Evolutionary conservation across 2,888 invertebrate species (phyloP).

Genomic region (Muscina levida): DNA sequence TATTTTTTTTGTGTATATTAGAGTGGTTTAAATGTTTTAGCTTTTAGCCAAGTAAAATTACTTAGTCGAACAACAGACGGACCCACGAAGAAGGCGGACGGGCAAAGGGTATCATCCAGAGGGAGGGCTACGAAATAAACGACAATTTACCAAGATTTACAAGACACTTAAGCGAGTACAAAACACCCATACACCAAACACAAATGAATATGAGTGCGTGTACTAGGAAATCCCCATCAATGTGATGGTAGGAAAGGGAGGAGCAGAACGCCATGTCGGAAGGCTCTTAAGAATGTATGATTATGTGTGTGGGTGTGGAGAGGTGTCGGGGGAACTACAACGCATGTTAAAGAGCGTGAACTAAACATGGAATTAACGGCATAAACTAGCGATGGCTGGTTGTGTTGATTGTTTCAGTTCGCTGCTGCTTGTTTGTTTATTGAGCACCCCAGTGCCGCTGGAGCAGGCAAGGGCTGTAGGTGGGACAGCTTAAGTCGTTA

Average conservation of each 20-base stretch:
- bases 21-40: constrained; percentile 56
- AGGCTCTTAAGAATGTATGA: no score
- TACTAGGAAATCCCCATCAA: neutral
- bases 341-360: constrained; percentile 58
- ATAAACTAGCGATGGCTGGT: constrained; percentile 53
- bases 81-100: no score
- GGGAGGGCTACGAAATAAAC: constrained; percentile 38
- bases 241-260: no score
- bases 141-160: constrained; percentile 57
- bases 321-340: no score
- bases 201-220: neutral
- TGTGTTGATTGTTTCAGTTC: constrained; percentile 38
- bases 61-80: constrained; percentile 13
- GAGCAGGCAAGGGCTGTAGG: no score
- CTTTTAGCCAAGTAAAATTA: constrained; percentile 52
- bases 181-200: constrained; percentile 26
- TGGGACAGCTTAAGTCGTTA: constrained; percentile 51
- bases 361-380: constrained; percentile 46
- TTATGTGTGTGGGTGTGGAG: constrained; percentile 2
- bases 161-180: constrained; percentile 46
- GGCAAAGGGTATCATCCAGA: neutral
- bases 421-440: constrained; percentile 36
- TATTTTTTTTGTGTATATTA: constrained; percentile 27
- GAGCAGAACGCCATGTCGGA: no score
- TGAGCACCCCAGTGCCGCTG: neutral